Evolutionary conservation across 1,140 invertebrate genomes (phyloP), one percentile per base, ranked within the genome.

Genomic region (Drosophila leontia): DNA sequence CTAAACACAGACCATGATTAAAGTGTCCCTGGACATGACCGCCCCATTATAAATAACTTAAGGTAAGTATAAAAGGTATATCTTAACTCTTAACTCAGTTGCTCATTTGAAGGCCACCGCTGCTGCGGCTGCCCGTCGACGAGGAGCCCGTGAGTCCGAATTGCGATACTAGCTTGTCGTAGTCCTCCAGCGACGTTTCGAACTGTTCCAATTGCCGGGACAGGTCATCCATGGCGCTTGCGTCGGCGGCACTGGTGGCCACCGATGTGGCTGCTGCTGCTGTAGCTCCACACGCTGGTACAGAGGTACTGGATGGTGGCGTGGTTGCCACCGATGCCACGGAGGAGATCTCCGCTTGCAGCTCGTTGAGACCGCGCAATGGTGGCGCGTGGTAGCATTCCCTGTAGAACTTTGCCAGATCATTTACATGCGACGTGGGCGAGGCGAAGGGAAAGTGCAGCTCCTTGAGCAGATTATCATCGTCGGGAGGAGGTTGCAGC

Each of bases 371-470:
- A 7, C 91, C 91, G 41, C 95, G 94, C 34, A 97, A 92, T 37
- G 95, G 95, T 0, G 96, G 96, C 7, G 96, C 96, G 82, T 94
- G 94, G 92, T 97, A 96, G 93, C 96, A 97, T 81, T 97, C 96
- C 7, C 95, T 93, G 93, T 96, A 97, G 93, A 97, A 97, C 60
- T 95, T 94, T 41, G 96, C 96, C 60, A 97, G 93, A 91, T 97
- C 96, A 61, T 94, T 92, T 7, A 93, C 90, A 45, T 93, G 92
- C 34, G 93, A 94, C 47, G 94, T 94, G 59, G 86, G 91, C 41
- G 91, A 92, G n/a, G 93, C 94, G 91, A 95, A 95, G 17, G 95
- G 94, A 53, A 94, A 94, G 91, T 95, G 80, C 41, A 92, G 60
- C 67, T 92, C 91, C 63, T 92, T 92, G 0, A 92, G 74, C 45